Base-by-base conservation (phyloP, 2,888 invertebrate species). In the Crocallis elinguaria region DNA sequence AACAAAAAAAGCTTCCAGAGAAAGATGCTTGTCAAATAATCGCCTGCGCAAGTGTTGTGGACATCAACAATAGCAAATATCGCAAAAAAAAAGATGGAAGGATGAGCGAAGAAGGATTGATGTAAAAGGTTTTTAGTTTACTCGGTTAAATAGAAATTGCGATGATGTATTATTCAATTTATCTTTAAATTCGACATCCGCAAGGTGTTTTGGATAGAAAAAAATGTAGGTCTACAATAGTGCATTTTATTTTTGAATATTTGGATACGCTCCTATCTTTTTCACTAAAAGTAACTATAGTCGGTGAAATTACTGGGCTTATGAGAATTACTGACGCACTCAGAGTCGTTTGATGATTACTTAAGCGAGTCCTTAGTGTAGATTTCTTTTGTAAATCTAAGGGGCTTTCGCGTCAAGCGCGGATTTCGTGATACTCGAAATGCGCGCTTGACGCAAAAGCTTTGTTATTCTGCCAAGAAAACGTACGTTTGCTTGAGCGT, bases 1-100 rank as follows among this genome's bases (percentile, higher is more conserved):
- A 79, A 75, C 67, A 79, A 79, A 79, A 46, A 45, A 46, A 30
- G 32, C 44, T 13, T 35, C 33, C 16, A 69, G 60, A 66, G 74
- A 80, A 79, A 81, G 74, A 75, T 79, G 77, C 78, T 86, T 77
- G 84, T 76, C 84, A 82, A 86, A 86, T 83, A 84, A 81, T 82
- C 83, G 77, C 67, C 75, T 77, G 69, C 81, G 84, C 86, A 87
- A 87, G 85, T 84, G 81, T 77, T 73, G 52, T 64, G 64, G 66
- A 7, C 17, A 9, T 51, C 62, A 64, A 69, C 63, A 69, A 82
- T 75, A 79, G 81, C 61, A 60, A 62, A 60, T 27, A 25, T 25
- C 27, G 16, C 55, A 60, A 64, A 64, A 64, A 53, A 43, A 46
- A 29, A 29, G 41, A 41, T 39, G 60, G 65, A 77, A 79, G 77